A percentile compares a stretch with the other conserved stretches of the same genome.
These are phyloP conservation scores for Cylindroiulus punctatus DNA, from an alignment of 2,888 invertebrate species.

Conservation along the genomic window DNA sequence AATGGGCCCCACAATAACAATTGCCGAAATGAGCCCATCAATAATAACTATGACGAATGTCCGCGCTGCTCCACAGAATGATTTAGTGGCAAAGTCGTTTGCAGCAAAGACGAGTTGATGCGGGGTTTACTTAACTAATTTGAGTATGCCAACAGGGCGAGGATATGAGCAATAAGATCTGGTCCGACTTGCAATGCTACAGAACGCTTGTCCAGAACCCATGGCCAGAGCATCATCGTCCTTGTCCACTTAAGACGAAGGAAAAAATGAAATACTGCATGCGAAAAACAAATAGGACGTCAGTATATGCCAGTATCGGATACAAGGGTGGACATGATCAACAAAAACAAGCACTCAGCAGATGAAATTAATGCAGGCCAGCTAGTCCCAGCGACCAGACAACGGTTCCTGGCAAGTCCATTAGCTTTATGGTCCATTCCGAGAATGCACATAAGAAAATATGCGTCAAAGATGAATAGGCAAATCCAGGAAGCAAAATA, in stretches of 20 bases:
- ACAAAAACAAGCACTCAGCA: constrained; percentile 41
- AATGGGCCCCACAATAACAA: not conserved
- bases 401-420: not conserved
- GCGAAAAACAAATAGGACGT: not conserved
- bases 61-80: not conserved
- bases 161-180: not conserved
- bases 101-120: not conserved
- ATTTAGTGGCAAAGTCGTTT: constrained; percentile 17
- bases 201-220: not conserved
- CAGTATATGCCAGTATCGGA: not conserved
- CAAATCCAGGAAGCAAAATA: constrained; percentile 4
- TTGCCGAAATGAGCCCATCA: not conserved
- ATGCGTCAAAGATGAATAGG: constrained; percentile 7
- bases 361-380: constrained; percentile 35
- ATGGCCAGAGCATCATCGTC: not conserved
- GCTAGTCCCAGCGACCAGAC: not conserved
- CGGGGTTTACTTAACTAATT: constrained; percentile 31
- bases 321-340: not conserved
- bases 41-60: not conserved
- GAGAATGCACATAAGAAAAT: not conserved
- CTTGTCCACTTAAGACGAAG: not conserved
- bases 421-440: constrained; percentile 38
- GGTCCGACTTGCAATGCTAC: not conserved
- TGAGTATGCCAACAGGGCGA: not conserved
- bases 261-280: not conserved